Percentiles rank a stretch among this genome's conserved stretches.
Conservation (phyloP, 2,113 vertebrate species). For the Pterophyllum scalare region DNA sequence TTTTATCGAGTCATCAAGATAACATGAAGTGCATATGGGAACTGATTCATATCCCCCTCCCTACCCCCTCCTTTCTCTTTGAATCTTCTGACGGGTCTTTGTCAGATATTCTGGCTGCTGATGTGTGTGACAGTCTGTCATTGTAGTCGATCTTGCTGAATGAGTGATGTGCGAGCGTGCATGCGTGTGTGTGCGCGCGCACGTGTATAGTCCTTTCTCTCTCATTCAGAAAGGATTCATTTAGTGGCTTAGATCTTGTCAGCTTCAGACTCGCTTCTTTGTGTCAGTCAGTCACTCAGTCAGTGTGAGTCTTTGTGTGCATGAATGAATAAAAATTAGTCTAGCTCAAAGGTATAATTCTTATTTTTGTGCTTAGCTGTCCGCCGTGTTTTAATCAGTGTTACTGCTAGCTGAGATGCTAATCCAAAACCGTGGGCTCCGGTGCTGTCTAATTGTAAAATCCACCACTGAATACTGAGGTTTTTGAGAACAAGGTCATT, state of each 20-base stretch:
- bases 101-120: slow-evolving; percentile 24
- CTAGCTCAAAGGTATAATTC: slow-evolving; percentile 38
- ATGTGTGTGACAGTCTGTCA: slow-evolving; percentile 28
- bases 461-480: background rate
- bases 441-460: slow-evolving; percentile 9
- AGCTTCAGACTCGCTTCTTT: slow-evolving; percentile 33
- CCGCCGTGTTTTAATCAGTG: slow-evolving; percentile 21
- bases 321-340: slow-evolving; percentile 44
- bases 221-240: slow-evolving; percentile 65
- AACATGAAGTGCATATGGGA: slow-evolving; percentile 17
- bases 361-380: slow-evolving; percentile 3
- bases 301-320: background rate
- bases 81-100: slow-evolving; percentile 46
- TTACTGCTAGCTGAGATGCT: slow-evolving; percentile 20
- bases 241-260: slow-evolving; percentile 60
- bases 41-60: slow-evolving; percentile 3
- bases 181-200: slow-evolving; percentile 11
- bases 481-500: background rate
- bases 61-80: background rate
- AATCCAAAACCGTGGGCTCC: slow-evolving; percentile 10
- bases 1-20: slow-evolving; percentile 33
- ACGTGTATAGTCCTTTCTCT: slow-evolving; percentile 26
- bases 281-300: slow-evolving; percentile 23
- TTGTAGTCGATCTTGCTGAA: slow-evolving; percentile 36
- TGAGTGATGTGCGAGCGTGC: slow-evolving; percentile 19